Evolutionary conservation across 1,140 invertebrate genomes (phyloP), one percentile per base, ranked within the genome.

Genomic region (Mactra quadrangularis): DNA sequence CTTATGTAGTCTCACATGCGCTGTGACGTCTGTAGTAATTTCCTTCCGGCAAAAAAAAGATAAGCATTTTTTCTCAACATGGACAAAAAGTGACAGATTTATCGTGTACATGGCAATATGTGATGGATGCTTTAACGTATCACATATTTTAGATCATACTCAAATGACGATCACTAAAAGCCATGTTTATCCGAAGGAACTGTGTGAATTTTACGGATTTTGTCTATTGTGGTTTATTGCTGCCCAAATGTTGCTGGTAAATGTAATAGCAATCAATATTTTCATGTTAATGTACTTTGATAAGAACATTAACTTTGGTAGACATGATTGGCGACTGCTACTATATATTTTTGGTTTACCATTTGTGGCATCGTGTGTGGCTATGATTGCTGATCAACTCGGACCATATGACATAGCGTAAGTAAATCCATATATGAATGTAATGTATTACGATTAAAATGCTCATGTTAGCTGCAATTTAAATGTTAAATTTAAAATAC

Each of bases 361-460:
- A 0, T 74, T 74, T 17, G 31, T 57, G 3, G 52, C 52, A 27
- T 53, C 79, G 1, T 72, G 22, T 38, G 47, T 82, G 19, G 79
- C 79, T 19, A 68, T 31, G 15, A 53, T 64, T 19, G 35, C 45
- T 15, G 70, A 59, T 15, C 79, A 82, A 33, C 52, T 74, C 7
- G 79, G 79, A 19, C 55, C 79, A 3, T 64, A 60, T 35, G 70
- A 53, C 25, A 29, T 57, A 25, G 72, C 71, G 79, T 82, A 82
- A 82, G 79, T 82, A 19, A n/a, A 7, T 41, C 38, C 6, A 15
- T 41, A 41, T 41, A n/a, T n/a, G n/a, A n/a, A n/a, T n/a, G n/a
- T n/a, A n/a, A n/a, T n/a, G n/a, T n/a, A n/a, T n/a, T n/a, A n/a
- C n/a, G n/a, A n/a, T n/a, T n/a, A n/a, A n/a, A n/a, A n/a, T n/a